phyloP scores from a whole-genome alignment of 2,113 vertebrate genomes.

The Numida meleagris region DNA sequence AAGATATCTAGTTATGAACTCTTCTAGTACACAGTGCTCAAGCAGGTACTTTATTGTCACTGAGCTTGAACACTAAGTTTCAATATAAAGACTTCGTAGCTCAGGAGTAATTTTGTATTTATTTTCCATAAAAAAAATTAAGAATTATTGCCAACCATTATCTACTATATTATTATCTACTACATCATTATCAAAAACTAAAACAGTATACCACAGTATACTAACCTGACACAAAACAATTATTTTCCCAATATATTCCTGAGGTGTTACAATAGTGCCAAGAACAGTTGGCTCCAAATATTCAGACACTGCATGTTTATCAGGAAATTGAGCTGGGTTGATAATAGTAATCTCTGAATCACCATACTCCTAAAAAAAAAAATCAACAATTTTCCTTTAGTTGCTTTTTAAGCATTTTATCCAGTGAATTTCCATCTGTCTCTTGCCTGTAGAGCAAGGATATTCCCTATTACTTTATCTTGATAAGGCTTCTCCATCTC shows the following conservation, averaged over 20 bases:
- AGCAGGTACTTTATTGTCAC: not conserved
- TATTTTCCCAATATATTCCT: conserved; percentile 88
- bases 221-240: conserved; percentile 92
- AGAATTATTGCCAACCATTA: not conserved
- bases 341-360: conserved; percentile 89
- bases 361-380: conserved; percentile 82
- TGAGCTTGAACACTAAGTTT: not conserved
- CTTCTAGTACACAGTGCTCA: not conserved
- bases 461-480: not conserved
- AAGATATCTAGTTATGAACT: not conserved
- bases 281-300: conserved; percentile 94
- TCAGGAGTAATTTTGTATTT: not conserved
- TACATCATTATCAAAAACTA: not conserved
- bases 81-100: not conserved
- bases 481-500: not conserved
- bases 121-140: not conserved
- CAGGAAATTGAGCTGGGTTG: conserved; percentile 92
- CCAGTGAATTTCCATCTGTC: not conserved
- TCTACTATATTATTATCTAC: not conserved
- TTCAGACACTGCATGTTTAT: conserved; percentile 83
- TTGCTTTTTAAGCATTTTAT: not conserved
- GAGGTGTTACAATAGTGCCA: conserved; percentile 92
- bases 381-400: not conserved
- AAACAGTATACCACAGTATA: conserved; percentile 30
- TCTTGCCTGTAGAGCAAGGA: not conserved